phyloP scores from a whole-genome alignment of 2,113 vertebrate genomes.

The Microcebus lehilahytsara region DNA sequence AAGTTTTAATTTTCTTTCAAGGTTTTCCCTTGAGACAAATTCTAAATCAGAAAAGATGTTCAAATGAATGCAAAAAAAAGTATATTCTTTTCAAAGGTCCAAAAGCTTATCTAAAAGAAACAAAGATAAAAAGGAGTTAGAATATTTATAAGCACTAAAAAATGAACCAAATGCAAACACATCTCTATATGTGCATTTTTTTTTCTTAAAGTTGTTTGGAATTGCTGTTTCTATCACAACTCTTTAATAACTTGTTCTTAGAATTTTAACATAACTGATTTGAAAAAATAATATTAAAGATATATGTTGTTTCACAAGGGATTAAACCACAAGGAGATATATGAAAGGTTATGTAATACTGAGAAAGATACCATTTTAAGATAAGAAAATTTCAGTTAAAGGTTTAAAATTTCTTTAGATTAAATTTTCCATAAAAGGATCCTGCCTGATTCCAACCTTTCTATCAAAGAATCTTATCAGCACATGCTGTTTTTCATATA shows the following conservation, averaged over 20 bases:
- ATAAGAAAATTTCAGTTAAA: slow-evolving; percentile 27
- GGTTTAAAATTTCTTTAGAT: background rate
- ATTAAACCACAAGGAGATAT: background rate
- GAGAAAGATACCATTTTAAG: slow-evolving; percentile 34
- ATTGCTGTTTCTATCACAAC: slow-evolving; percentile 10
- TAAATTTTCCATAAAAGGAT: slow-evolving; percentile 10
- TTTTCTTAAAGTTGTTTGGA: slow-evolving; percentile 32
- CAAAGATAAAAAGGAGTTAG: slow-evolving; percentile 53
- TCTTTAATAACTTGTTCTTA: slow-evolving; percentile 47
- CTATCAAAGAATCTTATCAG: background rate
- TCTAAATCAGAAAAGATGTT: slow-evolving; percentile 78
- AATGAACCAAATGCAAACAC: slow-evolving; percentile 51
- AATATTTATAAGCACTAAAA: slow-evolving; percentile 68
- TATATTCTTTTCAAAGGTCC: slow-evolving; percentile 69
- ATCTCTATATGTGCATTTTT: slow-evolving; percentile 39
- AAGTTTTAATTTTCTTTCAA: slow-evolving; percentile 89
- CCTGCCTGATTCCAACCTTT: background rate
- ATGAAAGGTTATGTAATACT: background rate
- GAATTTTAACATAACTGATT: slow-evolving; percentile 26
- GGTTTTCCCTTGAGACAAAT: slow-evolving; percentile 83
- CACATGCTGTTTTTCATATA: background rate
- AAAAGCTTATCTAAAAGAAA: slow-evolving; percentile 72
- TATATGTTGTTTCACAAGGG: background rate
- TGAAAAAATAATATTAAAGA: slow-evolving; percentile 50
- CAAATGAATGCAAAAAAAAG: slow-evolving; percentile 73